phyloP scores from a whole-genome alignment of 2,888 invertebrate species.

The Caenorhabditis panamensis region DNA sequence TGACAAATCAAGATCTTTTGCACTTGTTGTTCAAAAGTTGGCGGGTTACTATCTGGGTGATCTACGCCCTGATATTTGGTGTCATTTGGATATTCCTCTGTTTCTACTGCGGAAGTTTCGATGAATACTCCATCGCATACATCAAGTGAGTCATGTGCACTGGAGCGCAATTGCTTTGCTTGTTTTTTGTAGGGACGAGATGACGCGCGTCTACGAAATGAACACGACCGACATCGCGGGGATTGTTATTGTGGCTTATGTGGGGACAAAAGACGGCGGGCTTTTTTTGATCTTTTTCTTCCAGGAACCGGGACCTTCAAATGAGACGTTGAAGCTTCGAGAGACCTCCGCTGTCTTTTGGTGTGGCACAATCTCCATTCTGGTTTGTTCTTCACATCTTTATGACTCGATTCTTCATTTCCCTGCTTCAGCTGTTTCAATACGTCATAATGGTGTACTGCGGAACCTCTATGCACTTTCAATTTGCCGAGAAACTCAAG shows the following conservation, averaged over 20 bases:
- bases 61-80: not conserved
- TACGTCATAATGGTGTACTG: slow-evolving; percentile 30
- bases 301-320: slow-evolving; percentile 11
- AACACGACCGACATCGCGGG: slow-evolving; percentile 31
- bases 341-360: slow-evolving; percentile 23
- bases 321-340: not conserved
- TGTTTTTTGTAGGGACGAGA: slow-evolving; percentile 20
- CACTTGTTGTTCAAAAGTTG: slow-evolving; percentile 10
- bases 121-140: not conserved
- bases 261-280: not conserved
- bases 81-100: slow-evolving; percentile 7
- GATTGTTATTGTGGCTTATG: slow-evolving; percentile 43
- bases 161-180: not conserved
- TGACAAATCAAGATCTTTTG: not conserved
- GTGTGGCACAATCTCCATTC: slow-evolving; percentile 32
- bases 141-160: not conserved
- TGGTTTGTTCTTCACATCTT: slow-evolving; percentile 7
- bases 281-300: not conserved
- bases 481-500: slow-evolving; percentile 34
- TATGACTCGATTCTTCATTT: too few species aligned
- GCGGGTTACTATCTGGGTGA: slow-evolving; percentile 8
- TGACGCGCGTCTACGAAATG: slow-evolving; percentile 25
- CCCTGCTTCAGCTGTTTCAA: slow-evolving; percentile 27
- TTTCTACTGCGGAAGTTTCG: slow-evolving; percentile 2
- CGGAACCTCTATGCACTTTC: slow-evolving; percentile 33